Evolutionary conservation across 2,888 invertebrate genomes (phyloP).

Genomic region (Phyllotreta cruciferae): DNA sequence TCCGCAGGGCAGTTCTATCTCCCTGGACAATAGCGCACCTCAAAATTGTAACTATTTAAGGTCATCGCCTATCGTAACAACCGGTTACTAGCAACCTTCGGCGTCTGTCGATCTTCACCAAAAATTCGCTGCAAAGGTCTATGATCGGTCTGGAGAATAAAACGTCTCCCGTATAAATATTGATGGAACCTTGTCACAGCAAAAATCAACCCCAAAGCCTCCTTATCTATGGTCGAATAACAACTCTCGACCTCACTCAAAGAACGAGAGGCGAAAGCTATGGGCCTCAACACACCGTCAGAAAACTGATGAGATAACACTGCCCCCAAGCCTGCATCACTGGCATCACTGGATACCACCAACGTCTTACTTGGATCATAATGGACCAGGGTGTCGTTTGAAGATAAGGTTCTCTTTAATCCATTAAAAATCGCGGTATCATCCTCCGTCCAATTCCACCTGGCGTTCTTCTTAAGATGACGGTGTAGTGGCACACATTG

Average conservation of each 20-base stretch:
- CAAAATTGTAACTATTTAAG: background rate
- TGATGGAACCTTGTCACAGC: background rate
- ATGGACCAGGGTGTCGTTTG: no score
- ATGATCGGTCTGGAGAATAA: background rate
- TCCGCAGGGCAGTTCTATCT: no score
- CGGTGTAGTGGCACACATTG: no score
- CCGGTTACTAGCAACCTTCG: background rate
- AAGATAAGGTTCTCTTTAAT: no score
- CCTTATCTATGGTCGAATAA: slow-evolving; percentile 7
- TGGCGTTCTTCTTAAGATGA: no score
- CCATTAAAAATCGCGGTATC: no score
- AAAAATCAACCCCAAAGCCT: background rate
- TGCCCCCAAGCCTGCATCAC: background rate
- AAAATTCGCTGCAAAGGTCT: background rate
- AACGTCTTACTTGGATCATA: slow-evolving; percentile 9
- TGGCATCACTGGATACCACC: slow-evolving; percentile 9
- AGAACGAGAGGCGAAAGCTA: slow-evolving; percentile 7
- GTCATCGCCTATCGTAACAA: background rate
- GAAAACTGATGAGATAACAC: slow-evolving; percentile 1
- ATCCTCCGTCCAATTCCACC: no score
- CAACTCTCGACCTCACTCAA: slow-evolving; percentile 1
- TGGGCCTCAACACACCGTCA: slow-evolving; percentile 3
- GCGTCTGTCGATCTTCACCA: background rate
- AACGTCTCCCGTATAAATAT: background rate
- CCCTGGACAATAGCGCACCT: background rate